Evolutionary conservation across 1,140 invertebrate genomes (phyloP).

Genomic region (Leptopilina clavipes): DNA sequence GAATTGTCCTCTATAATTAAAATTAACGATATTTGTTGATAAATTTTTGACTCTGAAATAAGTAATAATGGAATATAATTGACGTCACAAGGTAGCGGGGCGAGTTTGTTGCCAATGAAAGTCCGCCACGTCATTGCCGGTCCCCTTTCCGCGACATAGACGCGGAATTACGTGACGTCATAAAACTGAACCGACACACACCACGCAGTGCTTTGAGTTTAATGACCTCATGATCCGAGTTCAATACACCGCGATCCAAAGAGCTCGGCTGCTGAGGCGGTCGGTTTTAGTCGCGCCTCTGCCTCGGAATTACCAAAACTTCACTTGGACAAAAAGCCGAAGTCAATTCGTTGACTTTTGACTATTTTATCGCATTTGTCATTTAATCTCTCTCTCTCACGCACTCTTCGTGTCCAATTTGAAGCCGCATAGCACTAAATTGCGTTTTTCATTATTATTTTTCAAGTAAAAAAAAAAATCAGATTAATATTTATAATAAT

Average conservation of each 20-base stretch:
- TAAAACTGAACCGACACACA: constrained; percentile 47
- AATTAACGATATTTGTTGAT: no score
- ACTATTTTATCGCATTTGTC: not conserved
- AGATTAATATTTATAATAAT: no score
- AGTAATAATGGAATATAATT: constrained; percentile 35
- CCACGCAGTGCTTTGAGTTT: constrained; percentile 58
- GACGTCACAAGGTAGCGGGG: constrained; percentile 62
- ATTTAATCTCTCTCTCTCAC: not conserved
- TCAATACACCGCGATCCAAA: constrained; percentile 67
- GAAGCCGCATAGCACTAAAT: no score
- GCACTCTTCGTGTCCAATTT: no score
- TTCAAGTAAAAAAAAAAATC: no score
- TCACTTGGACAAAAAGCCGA: constrained; percentile 37
- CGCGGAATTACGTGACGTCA: constrained; percentile 68
- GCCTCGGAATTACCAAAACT: constrained; percentile 9
- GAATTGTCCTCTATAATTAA: no score
- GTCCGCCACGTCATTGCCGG: constrained; percentile 65
- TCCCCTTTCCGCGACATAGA: constrained; percentile 57
- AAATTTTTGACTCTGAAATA: no score
- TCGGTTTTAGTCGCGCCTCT: not conserved
- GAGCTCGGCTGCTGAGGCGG: not conserved
- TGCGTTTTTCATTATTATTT: no score
- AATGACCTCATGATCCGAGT: constrained; percentile 69
- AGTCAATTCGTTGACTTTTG: not conserved
- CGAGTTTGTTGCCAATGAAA: constrained; percentile 52